Percentiles rank a stretch among this genome's conserved stretches.
phyloP scores from a whole-genome alignment of 1,140 invertebrate species.

The Wasmannia auropunctata region DNA sequence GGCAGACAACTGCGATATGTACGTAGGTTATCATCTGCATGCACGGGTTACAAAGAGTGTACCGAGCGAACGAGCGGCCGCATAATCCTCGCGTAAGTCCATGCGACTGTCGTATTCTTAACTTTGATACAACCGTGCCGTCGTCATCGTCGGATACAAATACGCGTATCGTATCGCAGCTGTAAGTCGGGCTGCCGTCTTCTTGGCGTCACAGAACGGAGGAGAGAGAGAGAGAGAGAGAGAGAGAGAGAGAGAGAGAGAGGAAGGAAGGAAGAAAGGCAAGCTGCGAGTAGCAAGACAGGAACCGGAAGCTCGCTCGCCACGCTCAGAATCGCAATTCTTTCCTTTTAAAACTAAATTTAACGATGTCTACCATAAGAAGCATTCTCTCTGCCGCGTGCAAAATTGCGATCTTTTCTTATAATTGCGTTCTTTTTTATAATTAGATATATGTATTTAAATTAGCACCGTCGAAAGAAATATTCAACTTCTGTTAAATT shows the following conservation, averaged over 20 bases:
- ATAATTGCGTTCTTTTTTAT: background rate
- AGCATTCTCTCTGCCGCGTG: background rate
- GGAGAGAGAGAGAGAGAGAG: background rate
- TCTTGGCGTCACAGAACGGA: background rate
- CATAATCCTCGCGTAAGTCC: conserved; percentile 42
- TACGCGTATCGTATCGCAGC: background rate
- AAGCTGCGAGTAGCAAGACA: background rate
- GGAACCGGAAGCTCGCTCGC: conserved; percentile 18
- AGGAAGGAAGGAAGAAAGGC: too few species aligned
- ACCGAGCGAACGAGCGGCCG: conserved; percentile 27
- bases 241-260: background rate
- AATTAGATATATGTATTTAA: background rate
- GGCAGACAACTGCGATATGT: conserved; percentile 48
- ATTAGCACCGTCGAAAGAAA: background rate
- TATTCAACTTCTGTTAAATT: background rate
- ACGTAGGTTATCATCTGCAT: conserved; percentile 65
- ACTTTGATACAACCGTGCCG: conserved; percentile 34
- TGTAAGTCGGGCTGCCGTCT: conserved; percentile 27
- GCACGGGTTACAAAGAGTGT: conserved; percentile 65
- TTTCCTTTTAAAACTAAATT: background rate
- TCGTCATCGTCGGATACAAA: conserved; percentile 34
- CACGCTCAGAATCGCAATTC: conserved; percentile 20
- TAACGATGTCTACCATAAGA: background rate
- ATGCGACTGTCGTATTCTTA: conserved; percentile 33
- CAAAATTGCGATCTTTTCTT: background rate